Conservation (phyloP, 1,140 invertebrate species). For the Matsumurasca onukii region DNA sequence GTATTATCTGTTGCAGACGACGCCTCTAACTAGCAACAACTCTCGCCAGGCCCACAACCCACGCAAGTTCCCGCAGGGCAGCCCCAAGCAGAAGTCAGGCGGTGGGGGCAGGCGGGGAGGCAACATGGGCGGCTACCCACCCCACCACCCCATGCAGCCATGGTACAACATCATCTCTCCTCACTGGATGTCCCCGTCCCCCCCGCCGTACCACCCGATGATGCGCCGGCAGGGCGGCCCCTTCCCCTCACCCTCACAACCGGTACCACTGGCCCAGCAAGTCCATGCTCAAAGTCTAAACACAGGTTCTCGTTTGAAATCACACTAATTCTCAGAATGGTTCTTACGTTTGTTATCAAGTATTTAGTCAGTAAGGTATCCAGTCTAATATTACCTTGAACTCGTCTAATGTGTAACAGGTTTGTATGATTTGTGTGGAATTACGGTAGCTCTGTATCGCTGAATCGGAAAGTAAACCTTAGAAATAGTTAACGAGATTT, state of each 20-base stretch:
- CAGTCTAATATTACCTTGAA: too few relatives aligned
- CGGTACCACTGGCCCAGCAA: conserved; percentile 31
- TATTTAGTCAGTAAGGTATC: too few relatives aligned
- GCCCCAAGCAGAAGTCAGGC: conserved; percentile 25
- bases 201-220: conserved; percentile 38
- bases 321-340: too few relatives aligned
- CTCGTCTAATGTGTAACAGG: too few relatives aligned
- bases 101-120: conserved; percentile 24
- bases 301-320: neutral
- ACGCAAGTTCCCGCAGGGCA: conserved; percentile 6
- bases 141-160: conserved; percentile 14
- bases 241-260: neutral
- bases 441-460: too few relatives aligned
- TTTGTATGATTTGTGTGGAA: too few relatives aligned
- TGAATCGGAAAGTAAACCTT: too few relatives aligned
- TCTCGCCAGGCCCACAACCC: conserved; percentile 1
- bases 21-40: conserved; percentile 30
- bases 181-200: conserved; percentile 38
- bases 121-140: conserved; percentile 1
- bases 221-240: conserved; percentile 19
- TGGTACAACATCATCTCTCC: conserved; percentile 40
- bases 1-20: conserved; percentile 22
- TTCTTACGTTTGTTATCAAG: too few relatives aligned
- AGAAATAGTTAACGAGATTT: too few relatives aligned
- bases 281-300: conserved; percentile 33